Percentiles rank a stretch among this genome's conserved stretches.
Evolutionary conservation across 2,888 invertebrate genomes (phyloP).

Genomic region (Epinotia demarniana): DNA sequence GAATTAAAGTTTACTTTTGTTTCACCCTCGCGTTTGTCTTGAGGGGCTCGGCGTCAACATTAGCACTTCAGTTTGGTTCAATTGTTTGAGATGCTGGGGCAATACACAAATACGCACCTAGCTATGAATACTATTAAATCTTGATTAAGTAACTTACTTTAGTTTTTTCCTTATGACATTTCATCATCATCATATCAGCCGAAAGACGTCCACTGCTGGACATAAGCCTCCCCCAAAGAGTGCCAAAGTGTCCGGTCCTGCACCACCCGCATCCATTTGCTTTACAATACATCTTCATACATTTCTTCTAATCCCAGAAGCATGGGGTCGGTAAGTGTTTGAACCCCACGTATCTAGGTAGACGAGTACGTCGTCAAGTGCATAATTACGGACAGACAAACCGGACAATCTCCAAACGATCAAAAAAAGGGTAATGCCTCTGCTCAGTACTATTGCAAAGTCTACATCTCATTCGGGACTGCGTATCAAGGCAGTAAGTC

Average conservation of each 20-base stretch:
- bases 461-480: constrained; percentile 37
- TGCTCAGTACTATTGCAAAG: constrained; percentile 31
- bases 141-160: background rate
- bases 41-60: constrained; percentile 23
- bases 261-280: no score
- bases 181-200: no score
- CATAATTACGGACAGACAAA: constrained; percentile 33
- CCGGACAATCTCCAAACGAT: constrained; percentile 37
- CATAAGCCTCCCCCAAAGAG: no score
- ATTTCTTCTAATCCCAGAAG: background rate
- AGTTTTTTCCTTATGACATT: no score
- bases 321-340: background rate
- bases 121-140: background rate
- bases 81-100: background rate
- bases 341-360: background rate
- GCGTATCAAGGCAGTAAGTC: constrained; percentile 62
- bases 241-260: no score
- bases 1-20: constrained; percentile 25
- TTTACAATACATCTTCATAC: background rate
- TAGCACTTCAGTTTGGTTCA: constrained; percentile 13
- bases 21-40: constrained; percentile 16
- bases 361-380: constrained; percentile 5
- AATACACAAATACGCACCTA: background rate
- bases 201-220: no score
- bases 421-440: constrained; percentile 40